phyloP scores from a whole-genome alignment of 1,140 invertebrate species.

The Bombus sylvicola region DNA sequence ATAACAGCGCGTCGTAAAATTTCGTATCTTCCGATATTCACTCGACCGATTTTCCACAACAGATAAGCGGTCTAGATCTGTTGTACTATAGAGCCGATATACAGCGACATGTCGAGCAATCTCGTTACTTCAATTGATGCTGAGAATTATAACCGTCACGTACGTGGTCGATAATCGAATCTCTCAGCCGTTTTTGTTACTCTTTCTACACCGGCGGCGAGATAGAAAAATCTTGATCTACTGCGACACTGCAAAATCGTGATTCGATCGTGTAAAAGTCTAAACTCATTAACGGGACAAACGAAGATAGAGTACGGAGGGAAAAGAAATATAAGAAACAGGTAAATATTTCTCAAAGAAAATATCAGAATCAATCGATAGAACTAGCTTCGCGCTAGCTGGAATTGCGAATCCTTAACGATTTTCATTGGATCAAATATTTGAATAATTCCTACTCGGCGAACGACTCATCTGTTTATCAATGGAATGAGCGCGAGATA shows the following conservation, averaged over 20 bases:
- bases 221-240: not conserved
- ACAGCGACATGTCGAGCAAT: conserved; percentile 22
- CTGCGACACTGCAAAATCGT: not conserved
- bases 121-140: conserved; percentile 21
- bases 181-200: not conserved
- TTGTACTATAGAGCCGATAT: not conserved
- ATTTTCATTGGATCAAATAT: conserved; percentile 51
- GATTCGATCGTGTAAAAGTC: not conserved
- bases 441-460: conserved; percentile 50
- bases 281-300: no score
- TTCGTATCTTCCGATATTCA: not conserved
- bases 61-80: conserved; percentile 10
- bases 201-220: not conserved
- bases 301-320: not conserved
- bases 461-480: conserved; percentile 40
- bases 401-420: conserved; percentile 52
- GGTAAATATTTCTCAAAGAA: no score
- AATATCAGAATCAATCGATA: not conserved
- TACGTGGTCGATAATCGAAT: conserved; percentile 38
- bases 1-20: not conserved
- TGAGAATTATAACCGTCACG: conserved; percentile 19
- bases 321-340: not conserved
- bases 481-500: not conserved
- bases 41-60: not conserved
- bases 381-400: conserved; percentile 22